Evolutionary conservation across 2,888 invertebrate species (phyloP), one percentile per base, ranked within the genome.

Genomic region (Oxytorus armatus): DNA sequence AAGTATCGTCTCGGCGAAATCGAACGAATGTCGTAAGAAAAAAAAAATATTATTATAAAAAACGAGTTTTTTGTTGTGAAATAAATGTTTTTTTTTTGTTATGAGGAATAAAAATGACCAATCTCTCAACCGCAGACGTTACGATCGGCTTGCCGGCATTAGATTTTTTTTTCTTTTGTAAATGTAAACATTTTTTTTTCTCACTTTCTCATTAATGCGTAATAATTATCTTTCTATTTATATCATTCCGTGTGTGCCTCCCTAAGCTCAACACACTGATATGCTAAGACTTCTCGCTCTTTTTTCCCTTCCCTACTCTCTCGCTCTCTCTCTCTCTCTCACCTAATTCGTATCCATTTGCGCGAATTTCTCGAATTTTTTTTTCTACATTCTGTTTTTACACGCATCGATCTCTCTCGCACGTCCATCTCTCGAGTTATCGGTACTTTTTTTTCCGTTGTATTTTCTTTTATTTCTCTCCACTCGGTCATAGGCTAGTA

Each of bases 251-350:
- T 86, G 88, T 87, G 87, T 87, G 88, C 84, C 85, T 84, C 83
- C 82, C 86, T 88, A 87, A 89, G 88, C 87, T 88, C 88, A 85
- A 89, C 90, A 89, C 89, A 90, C 89, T 92, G 92, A 92, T 91
- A 91, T 92, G 91, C 91, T 91, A 91, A 89, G 85, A 89, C 86
- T 86, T 85, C 85, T 88, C 81, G 74, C 74, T 82, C 83, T 82
- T 57, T 77, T 57, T n/a, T n/a, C n/a, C n/a, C n/a, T n/a, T n/a
- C n/a, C n/a, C n/a, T n/a, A n/a, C n/a, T 57, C 75, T 59, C 77
- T 55, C 63, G 78, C 74, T 72, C 80, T 53, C 85, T 84, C 14
- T 25, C 44, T 53, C 18, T 59, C 44, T 57, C 66, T 75, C 51
- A 36, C 47, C 42, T 59, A 36, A 29, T 80, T 72, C n/a, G 10